Percentiles rank a stretch among this genome's conserved stretches.
Conservation (phyloP, 2,888 invertebrate genomes). For the Himalopsyche kuldschensis region DNA sequence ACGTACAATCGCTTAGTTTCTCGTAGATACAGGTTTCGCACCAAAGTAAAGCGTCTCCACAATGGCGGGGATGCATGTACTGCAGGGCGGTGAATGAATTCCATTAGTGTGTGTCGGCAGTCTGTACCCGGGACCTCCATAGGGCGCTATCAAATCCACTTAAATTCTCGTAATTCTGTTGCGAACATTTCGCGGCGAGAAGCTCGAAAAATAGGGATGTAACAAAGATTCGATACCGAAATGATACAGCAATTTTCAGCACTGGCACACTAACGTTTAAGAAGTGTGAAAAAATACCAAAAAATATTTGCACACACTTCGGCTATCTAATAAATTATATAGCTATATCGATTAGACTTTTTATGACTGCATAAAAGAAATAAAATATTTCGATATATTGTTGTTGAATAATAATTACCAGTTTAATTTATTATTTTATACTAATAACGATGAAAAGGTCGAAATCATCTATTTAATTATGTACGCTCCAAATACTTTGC, state of each 20-base stretch:
- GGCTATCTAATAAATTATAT: too few relatives aligned
- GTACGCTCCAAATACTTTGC: too few relatives aligned
- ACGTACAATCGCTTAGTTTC: background rate
- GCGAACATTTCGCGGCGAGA: conserved; percentile 19
- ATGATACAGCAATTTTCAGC: background rate
- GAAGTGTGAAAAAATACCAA: too few relatives aligned
- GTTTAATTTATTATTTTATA: too few relatives aligned
- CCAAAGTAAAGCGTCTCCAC: conserved; percentile 4
- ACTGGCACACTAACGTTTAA: too few relatives aligned
- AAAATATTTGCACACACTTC: too few relatives aligned
- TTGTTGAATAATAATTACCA: too few relatives aligned
- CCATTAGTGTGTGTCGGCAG: conserved; percentile 29
- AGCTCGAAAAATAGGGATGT: conserved; percentile 8
- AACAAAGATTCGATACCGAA: background rate
- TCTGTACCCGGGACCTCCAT: conserved; percentile 14
- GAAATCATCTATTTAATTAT: too few relatives aligned
- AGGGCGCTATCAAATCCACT: conserved; percentile 37
- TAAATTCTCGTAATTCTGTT: conserved; percentile 38
- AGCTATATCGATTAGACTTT: too few relatives aligned
- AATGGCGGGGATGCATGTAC: conserved; percentile 1
- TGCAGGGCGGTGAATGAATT: conserved; percentile 34
- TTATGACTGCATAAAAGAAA: too few relatives aligned
- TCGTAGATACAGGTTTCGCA: background rate
- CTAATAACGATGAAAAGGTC: too few relatives aligned
- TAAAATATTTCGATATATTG: too few relatives aligned